A percentile compares a stretch with the other conserved stretches of the same genome.
phyloP scores from a whole-genome alignment of 2,888 invertebrate species.

The Drosophila cracens region DNA sequence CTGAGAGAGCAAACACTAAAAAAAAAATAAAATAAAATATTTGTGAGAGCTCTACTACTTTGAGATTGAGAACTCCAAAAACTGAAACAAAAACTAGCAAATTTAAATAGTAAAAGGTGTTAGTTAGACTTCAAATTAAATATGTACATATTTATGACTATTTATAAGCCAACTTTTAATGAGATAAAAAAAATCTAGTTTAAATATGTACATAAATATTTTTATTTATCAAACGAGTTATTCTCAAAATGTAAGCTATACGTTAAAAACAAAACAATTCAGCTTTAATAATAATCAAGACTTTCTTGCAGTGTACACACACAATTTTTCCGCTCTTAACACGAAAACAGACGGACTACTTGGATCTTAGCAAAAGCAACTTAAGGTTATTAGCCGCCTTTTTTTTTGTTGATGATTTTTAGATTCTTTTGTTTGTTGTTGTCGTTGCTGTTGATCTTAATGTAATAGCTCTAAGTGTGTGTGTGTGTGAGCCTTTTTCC shows the following conservation, averaged over 20 bases:
- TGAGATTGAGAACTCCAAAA: not conserved
- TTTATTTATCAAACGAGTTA: not conserved
- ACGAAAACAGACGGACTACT: constrained; percentile 18
- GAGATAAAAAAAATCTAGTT: not conserved
- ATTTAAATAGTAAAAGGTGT: not conserved
- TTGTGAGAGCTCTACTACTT: not conserved
- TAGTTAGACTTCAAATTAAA: not conserved
- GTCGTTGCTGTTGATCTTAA: constrained; percentile 58
- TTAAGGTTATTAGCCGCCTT: constrained; percentile 68
- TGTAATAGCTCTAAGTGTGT: constrained; percentile 39
- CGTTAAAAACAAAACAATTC: not conserved
- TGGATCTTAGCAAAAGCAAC: constrained; percentile 56
- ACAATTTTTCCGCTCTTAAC: constrained; percentile 30
- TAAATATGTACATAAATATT: not conserved
- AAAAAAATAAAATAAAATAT: not conserved
- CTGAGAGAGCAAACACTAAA: constrained; percentile 21
- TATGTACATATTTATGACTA: not conserved
- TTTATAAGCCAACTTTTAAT: not conserved
- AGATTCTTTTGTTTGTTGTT: constrained; percentile 54
- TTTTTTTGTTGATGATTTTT: constrained; percentile 48
- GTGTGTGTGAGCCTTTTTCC: constrained; percentile 7
- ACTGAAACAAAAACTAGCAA: not conserved
- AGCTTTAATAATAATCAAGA: too few species aligned
- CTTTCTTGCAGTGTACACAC: constrained; percentile 40
- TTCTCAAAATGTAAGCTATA: not conserved